Percentiles rank a stretch among this genome's conserved stretches.
phyloP scores from a whole-genome alignment of 2,797 vertebrate species.

The Sparidentex hasta region DNA sequence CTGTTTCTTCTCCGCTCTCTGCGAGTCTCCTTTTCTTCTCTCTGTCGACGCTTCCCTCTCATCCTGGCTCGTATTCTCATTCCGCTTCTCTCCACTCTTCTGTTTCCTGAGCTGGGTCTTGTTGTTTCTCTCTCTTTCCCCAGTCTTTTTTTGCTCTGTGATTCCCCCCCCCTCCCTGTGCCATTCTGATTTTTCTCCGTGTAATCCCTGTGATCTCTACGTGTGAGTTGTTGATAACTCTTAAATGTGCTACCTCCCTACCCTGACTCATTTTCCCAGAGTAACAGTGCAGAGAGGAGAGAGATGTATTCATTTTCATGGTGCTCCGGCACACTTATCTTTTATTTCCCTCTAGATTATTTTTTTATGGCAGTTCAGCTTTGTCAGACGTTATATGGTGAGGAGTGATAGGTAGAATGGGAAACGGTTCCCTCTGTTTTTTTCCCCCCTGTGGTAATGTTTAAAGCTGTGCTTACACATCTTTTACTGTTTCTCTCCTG shows the following conservation, averaged over 20 bases:
- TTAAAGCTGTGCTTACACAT: conserved; percentile 48
- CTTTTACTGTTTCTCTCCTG: conserved; percentile 27
- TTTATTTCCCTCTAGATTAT: conserved; percentile 77
- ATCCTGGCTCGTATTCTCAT: conserved; percentile 39
- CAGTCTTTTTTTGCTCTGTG: conserved; percentile 49
- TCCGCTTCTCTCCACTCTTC: conserved; percentile 30
- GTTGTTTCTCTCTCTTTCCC: conserved; percentile 39
- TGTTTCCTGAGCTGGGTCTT: conserved; percentile 49
- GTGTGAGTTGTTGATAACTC: conserved; percentile 74
- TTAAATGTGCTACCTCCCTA: conserved; percentile 74
- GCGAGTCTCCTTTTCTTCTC: conserved; percentile 26
- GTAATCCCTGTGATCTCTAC: conserved; percentile 72
- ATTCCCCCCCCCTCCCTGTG: conserved; percentile 45
- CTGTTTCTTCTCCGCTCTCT: conserved; percentile 22
- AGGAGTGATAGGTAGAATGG: conserved; percentile 54
- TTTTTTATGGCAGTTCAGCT: conserved; percentile 68
- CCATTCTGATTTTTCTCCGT: conserved; percentile 58
- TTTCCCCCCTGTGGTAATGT: conserved; percentile 49
- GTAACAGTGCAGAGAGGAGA: conserved; percentile 64
- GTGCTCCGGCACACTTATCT: conserved; percentile 62
- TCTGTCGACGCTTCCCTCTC: conserved; percentile 50
- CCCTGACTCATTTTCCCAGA: conserved; percentile 67
- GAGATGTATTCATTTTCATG: conserved; percentile 70
- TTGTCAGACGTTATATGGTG: conserved; percentile 62
- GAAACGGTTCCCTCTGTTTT: conserved; percentile 40